Percentiles rank a stretch among this genome's conserved stretches.
phyloP scores from a whole-genome alignment of 2,888 invertebrate species.

The Thyatira batis region DNA sequence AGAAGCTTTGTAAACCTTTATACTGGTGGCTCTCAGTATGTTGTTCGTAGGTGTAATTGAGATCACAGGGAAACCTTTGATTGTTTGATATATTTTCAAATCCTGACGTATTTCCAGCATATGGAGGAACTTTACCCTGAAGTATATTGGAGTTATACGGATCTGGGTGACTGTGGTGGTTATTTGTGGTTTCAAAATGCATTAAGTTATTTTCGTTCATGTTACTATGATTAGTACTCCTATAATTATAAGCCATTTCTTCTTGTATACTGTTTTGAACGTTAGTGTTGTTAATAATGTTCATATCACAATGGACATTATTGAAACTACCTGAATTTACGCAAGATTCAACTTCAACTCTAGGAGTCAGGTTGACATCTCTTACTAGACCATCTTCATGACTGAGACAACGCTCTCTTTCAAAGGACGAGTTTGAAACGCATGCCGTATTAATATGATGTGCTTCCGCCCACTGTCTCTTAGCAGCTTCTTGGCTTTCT shows the following conservation, averaged over 20 bases:
- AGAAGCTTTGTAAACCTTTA: constrained; percentile 73
- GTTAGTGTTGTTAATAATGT: constrained; percentile 56
- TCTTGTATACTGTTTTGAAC: constrained; percentile 43
- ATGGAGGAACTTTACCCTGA: constrained; percentile 72
- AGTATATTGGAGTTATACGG: constrained; percentile 72
- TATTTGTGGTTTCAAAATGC: constrained; percentile 70
- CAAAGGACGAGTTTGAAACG: constrained; percentile 59
- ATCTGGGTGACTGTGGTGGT: constrained; percentile 65
- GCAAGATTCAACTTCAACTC: constrained; percentile 84
- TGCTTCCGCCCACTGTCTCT: constrained; percentile 73
- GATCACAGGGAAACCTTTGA: constrained; percentile 74
- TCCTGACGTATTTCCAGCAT: constrained; percentile 52
- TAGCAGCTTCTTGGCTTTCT: constrained; percentile 73
- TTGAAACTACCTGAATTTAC: constrained; percentile 85
- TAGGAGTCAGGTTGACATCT: constrained; percentile 79
- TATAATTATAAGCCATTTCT: constrained; percentile 53
- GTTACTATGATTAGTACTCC: constrained; percentile 73
- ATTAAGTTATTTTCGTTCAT: constrained; percentile 52
- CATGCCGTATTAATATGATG: constrained; percentile 58
- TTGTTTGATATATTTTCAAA: constrained; percentile 61
- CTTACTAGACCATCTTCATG: constrained; percentile 73
- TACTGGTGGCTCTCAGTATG: constrained; percentile 58
- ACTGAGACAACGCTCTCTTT: constrained; percentile 62
- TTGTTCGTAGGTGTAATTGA: constrained; percentile 71
- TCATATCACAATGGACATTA: constrained; percentile 86